Base-by-base conservation (phyloP, 2,888 invertebrate species). In the Cynaeus angustus region DNA sequence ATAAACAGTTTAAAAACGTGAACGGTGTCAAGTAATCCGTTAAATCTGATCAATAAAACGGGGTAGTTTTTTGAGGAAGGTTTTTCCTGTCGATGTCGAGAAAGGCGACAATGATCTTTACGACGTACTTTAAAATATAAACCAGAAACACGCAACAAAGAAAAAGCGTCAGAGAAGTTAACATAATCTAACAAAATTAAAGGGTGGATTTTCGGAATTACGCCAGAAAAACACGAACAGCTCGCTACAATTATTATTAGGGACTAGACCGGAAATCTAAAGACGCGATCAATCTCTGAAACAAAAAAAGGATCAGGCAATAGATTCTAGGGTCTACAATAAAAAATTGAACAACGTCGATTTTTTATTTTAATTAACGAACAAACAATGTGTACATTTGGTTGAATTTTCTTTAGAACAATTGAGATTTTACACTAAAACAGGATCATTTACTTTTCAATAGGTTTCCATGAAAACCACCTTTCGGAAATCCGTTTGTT, bases 401-500 rank as follows among this genome's bases (percentile, higher is more conserved):
- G 21, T 1, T 3, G 21, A 1, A 21, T 4, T n/a, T n/a, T n/a
- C n/a, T n/a, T 21, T 21, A 21, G 21, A 4, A 14, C 28, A 12
- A 28, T 30, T 12, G 30, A 52, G 12, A 52, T 52, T 52, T 52
- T 52, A 26, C 52, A 55, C 38, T 14, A 37, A 38, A 7, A 55
- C 43, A 37, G 50, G 7, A 12, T 30, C 28, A 9, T 33, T 43
- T 58, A 43, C 26, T 43, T 43, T 58, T 58, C 43, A 43, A 28
- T 58, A 28, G 58, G 6, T 58, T 58, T 37, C 43, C 43, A 50
- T n/a, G 16, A 43, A 21, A 10, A 12, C 26, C 43, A 28, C 43
- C 58, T 9, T 43, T 45, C 43, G 43, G 43, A 43, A 58, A 43
- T 45, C 43, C 58, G 58, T 58, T 46, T 28, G 43, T 58, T 58